Base-by-base conservation (phyloP, 1,140 invertebrate genomes). In the Drosophila gunungcola region DNA sequence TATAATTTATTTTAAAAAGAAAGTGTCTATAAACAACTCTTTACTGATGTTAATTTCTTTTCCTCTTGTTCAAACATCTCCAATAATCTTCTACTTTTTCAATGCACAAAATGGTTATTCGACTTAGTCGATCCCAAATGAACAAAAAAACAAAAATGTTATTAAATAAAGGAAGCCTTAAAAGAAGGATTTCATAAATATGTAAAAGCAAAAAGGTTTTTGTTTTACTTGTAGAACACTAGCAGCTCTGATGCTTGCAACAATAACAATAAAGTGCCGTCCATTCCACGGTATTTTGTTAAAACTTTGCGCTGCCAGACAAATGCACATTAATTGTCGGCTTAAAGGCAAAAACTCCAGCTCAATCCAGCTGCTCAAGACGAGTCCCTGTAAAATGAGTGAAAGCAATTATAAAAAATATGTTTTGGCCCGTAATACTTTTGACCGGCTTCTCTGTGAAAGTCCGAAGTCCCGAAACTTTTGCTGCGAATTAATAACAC, bases 291-390 rank as follows among this genome's bases (percentile, higher is more conserved):
- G 27, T 21, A 16, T 13, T 68, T 74, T 61, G 61, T 74, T 62
- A 45, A 63, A 74, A 70, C 57, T 61, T 58, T 38, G 10, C 43
- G 43, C 53, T 57, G 65, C 25, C 64, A 61, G 29, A 64, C 74
- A 78, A 78, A 79, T 65, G 70, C 46, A 64, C 70, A 75, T 75
- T 75, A 75, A 75, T 75, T 75, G 60, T 48, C 21, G 54, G 52
- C 53, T 73, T 64, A 41, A 56, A 64, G 36, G 34, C 48, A 48
- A 39, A 54, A 32, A 70, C 16, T 25, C 10, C 12, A 27, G n/a
- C 34, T 55, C 13, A 39, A 43, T 11, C 21, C 21, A 36, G 25
- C 39, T 39, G 25, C 39, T 39, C n/a, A 36, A 49, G 41, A 36
- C 11, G n/a, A 38, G 58, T 21, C 36, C 51, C 41, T 16, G 21